These are phyloP conservation scores for Syrrhaptes paradoxus DNA, from an alignment of 2,113 vertebrate genomes.

Conservation along the genomic window DNA sequence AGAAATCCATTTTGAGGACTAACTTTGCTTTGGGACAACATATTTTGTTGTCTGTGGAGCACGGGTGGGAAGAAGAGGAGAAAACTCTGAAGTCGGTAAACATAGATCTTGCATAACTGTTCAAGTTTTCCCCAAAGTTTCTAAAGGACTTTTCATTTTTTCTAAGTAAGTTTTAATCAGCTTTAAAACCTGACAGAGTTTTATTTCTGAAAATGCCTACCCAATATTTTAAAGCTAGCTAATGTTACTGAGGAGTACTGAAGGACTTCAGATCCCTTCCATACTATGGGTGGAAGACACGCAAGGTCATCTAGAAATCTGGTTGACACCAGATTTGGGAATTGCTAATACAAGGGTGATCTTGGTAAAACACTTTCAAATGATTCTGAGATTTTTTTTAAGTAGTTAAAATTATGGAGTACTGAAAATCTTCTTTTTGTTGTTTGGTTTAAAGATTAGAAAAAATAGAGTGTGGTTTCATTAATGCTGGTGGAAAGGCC, in stretches of 20 bases:
- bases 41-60: neutral
- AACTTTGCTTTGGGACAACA: neutral
- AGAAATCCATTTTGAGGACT: neutral
- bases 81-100: neutral
- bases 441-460: neutral
- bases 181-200: neutral
- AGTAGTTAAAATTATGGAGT: neutral
- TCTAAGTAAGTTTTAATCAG: neutral
- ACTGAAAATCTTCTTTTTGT: neutral
- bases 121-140: neutral
- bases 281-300: neutral
- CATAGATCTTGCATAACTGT: neutral
- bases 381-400: accelerated
- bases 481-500: neutral
- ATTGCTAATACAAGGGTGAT: neutral
- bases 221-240: neutral
- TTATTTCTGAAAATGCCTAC: neutral
- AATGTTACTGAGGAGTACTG: neutral
- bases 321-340: neutral
- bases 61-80: neutral
- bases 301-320: neutral
- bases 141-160: neutral
- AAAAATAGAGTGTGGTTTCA: neutral
- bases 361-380: neutral
- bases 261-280: neutral